Evolutionary conservation across 2,888 invertebrate species (phyloP).

Genomic region (Nysson spinosus): DNA sequence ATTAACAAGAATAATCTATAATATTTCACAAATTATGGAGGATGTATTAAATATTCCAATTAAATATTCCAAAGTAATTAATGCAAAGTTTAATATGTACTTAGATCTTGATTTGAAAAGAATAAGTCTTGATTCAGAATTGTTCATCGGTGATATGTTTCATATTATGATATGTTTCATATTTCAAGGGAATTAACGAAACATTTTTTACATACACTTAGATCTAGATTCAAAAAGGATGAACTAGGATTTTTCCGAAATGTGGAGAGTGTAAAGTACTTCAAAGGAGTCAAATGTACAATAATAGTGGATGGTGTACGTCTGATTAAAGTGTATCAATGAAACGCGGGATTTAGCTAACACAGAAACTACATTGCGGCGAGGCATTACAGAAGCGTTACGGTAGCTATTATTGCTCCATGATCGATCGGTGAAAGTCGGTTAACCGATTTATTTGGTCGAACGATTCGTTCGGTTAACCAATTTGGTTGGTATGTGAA

Average conservation of each 20-base stretch:
- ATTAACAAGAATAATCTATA: too few species aligned
- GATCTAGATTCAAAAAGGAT: too few species aligned
- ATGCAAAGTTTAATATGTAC: too few species aligned
- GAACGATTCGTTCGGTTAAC: neutral
- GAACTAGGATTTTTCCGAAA: neutral
- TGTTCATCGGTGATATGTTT: too few species aligned
- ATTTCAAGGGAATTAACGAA: too few species aligned
- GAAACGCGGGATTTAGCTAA: neutral
- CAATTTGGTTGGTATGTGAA: neutral
- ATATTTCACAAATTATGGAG: too few species aligned
- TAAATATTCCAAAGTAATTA: too few species aligned
- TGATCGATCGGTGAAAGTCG: neutral
- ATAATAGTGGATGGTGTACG: neutral
- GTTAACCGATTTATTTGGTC: conserved; percentile 4
- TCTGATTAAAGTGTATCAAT: neutral
- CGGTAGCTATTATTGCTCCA: neutral
- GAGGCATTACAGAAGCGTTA: neutral
- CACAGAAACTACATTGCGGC: neutral
- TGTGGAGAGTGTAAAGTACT: neutral
- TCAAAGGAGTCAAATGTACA: neutral
- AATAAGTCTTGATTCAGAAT: too few species aligned
- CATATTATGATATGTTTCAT: too few species aligned
- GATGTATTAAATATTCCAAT: too few species aligned
- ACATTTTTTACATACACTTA: too few species aligned
- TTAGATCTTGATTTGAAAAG: too few species aligned